phyloP scores from a whole-genome alignment of 2,113 vertebrate species.

The Pampusana beccarii region DNA sequence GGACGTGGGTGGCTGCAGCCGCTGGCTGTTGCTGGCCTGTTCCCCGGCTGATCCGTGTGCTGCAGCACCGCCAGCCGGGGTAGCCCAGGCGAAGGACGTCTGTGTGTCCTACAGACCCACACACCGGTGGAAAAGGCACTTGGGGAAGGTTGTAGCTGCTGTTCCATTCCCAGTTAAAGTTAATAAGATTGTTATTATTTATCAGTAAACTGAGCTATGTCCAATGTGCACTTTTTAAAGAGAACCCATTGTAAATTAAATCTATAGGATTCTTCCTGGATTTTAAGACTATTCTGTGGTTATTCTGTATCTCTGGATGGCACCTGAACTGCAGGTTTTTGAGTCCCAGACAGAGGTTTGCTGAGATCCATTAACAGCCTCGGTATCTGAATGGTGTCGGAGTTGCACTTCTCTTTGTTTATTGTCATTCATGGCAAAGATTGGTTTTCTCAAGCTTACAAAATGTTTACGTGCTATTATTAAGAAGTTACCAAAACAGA shows the following conservation, averaged over 20 bases:
- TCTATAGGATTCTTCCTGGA: background rate
- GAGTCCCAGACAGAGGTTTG: background rate
- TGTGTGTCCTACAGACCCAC: background rate
- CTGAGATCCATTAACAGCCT: background rate
- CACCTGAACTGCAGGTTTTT: background rate
- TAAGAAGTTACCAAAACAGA: background rate
- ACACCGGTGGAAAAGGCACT: background rate
- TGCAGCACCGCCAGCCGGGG: background rate
- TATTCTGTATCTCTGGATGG: background rate
- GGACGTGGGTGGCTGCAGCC: fast-evolving
- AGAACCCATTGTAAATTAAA: background rate
- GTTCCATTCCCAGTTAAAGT: background rate
- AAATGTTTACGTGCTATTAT: background rate
- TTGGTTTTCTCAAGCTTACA: background rate
- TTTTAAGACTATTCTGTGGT: background rate
- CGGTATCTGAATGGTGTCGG: no score
- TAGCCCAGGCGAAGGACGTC: background rate
- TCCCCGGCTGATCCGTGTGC: fast-evolving
- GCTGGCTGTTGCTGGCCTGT: background rate
- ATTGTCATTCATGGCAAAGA: background rate
- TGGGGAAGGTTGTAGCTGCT: background rate
- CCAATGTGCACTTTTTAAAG: background rate
- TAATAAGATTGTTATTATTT: conserved; percentile 17
- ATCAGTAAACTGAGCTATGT: background rate
- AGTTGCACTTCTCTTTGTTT: background rate